Conservation (phyloP, 1,140 invertebrate genomes). For the Lordiphosa clarofinis region DNA sequence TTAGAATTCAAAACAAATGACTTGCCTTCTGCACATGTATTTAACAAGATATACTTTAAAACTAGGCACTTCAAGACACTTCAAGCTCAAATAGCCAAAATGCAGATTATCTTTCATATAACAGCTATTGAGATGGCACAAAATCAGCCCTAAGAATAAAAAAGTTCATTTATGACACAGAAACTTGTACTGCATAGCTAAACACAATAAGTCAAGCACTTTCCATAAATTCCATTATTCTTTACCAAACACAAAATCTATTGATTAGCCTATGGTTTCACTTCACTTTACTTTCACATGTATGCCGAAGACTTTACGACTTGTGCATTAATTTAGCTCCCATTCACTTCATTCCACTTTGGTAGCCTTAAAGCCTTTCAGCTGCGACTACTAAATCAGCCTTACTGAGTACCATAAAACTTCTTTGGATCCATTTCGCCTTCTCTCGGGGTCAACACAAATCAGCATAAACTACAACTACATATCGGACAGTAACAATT, state of each 20-base stretch:
- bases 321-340: constrained; percentile 21
- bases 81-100: too few relatives aligned
- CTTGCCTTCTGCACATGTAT: too few relatives aligned
- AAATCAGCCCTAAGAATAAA: too few relatives aligned
- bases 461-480: constrained; percentile 73
- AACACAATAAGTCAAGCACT: not conserved
- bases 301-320: constrained; percentile 18
- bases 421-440: constrained; percentile 15
- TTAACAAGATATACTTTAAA: too few relatives aligned
- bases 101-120: too few relatives aligned
- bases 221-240: not conserved
- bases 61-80: too few relatives aligned
- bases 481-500: constrained; percentile 75
- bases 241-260: constrained; percentile 7
- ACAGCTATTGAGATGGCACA: too few relatives aligned
- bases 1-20: too few relatives aligned
- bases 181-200: too few relatives aligned
- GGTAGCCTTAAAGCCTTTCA: constrained; percentile 30
- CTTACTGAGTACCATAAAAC: constrained; percentile 52
- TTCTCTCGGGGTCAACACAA: constrained; percentile 57
- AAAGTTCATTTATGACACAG: too few relatives aligned
- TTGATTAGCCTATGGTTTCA: constrained; percentile 3
- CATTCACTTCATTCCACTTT: constrained; percentile 12
- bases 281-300: not conserved
- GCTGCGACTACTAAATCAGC: constrained; percentile 48